Conservation (phyloP, 2,113 vertebrate species). For the Melanotaenia duboulayi region DNA sequence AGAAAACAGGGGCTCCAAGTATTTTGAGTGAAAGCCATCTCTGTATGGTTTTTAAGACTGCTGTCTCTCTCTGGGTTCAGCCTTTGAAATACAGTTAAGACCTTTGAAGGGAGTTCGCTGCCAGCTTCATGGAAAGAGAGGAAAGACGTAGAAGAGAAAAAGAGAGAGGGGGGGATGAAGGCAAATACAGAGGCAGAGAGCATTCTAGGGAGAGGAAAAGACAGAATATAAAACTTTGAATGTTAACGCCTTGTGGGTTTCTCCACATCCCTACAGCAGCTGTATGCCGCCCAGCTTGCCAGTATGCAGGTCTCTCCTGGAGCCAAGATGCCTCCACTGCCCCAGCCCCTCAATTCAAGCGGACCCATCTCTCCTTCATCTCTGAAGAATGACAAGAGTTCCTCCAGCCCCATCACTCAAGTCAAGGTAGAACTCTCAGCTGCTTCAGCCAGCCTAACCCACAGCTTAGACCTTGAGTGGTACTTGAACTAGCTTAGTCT, state of each 20-base stretch:
- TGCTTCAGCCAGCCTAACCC: constrained; percentile 40
- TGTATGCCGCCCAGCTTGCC: constrained; percentile 98
- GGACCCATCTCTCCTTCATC: constrained; percentile 95
- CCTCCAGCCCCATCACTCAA: constrained; percentile 96
- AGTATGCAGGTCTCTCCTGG: constrained; percentile 99
- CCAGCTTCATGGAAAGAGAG: constrained; percentile 82
- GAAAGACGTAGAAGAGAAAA: constrained; percentile 73
- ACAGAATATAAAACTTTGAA: constrained; percentile 79
- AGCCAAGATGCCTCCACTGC: constrained; percentile 96
- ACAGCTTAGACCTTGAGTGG: constrained; percentile 50
- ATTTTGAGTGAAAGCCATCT: constrained; percentile 82
- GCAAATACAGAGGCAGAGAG: constrained; percentile 61
- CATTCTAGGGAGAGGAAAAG: constrained; percentile 68
- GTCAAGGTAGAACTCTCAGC: constrained; percentile 87
- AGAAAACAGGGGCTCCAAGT: constrained; percentile 82
- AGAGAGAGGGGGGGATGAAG: constrained; percentile 67
- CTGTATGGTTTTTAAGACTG: constrained; percentile 83
- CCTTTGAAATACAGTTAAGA: constrained; percentile 85
- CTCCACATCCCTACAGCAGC: constrained; percentile 89
- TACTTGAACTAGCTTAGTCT: constrained; percentile 68
- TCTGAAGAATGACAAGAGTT: constrained; percentile 98
- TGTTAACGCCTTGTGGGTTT: constrained; percentile 80
- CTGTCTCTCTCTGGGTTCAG: constrained; percentile 81
- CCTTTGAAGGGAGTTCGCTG: constrained; percentile 82
- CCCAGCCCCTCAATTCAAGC: constrained; percentile 91